Evolutionary conservation across 2,113 vertebrate species (phyloP).

Genomic region (Cinclus cinclus): DNA sequence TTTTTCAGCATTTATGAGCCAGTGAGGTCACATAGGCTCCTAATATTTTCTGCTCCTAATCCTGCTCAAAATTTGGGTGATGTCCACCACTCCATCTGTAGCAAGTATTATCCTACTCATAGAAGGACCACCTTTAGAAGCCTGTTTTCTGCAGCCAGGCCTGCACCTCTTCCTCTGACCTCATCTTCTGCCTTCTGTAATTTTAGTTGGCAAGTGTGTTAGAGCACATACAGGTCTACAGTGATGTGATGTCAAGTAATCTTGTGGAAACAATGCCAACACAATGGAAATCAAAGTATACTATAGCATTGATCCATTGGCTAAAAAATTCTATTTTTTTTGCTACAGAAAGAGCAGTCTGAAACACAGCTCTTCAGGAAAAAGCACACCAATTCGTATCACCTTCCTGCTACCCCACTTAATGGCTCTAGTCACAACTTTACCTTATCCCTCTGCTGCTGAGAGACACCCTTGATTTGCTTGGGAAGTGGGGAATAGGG

Average conservation of each 20-base stretch:
- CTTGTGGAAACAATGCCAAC: neutral
- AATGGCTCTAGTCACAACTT: neutral
- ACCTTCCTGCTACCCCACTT: neutral
- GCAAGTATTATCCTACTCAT: neutral
- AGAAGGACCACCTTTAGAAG: accelerated
- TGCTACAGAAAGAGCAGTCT: neutral
- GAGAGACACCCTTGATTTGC: constrained; percentile 26
- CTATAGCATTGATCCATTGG: neutral
- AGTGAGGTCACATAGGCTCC: neutral
- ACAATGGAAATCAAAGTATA: neutral
- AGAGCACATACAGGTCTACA: neutral
- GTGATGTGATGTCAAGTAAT: neutral
- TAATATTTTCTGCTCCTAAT: neutral
- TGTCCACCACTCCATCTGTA: neutral
- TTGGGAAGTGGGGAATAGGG: constrained; percentile 10
- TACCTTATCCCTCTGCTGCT: neutral
- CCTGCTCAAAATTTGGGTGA: neutral
- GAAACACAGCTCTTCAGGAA: neutral
- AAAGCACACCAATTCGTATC: neutral
- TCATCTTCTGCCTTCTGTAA: neutral
- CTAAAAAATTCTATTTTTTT: neutral
- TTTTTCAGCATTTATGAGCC: neutral
- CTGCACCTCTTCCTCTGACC: neutral
- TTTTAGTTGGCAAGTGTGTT: neutral
- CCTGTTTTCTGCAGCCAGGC: neutral